Evolutionary conservation across 1,140 invertebrate genomes (phyloP).

Genomic region (Muscidifurax raptorellus): DNA sequence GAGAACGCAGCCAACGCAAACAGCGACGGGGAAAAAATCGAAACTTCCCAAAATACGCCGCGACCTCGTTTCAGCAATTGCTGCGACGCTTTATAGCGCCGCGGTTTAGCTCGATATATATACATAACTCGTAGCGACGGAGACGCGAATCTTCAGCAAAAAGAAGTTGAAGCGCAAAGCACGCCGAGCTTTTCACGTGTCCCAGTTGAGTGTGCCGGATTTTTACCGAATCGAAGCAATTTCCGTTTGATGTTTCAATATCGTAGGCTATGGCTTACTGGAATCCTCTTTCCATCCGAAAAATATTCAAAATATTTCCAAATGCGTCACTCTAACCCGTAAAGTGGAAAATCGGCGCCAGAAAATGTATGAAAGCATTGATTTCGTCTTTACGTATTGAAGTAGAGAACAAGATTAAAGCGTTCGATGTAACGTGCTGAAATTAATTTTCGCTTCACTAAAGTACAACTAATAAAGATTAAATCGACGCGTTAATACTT

Average conservation of each 20-base stretch:
- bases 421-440: too few relatives aligned
- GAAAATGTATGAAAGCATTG: too few relatives aligned
- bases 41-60: neutral
- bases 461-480: too few relatives aligned
- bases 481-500: too few relatives aligned
- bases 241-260: neutral
- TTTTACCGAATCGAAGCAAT: neutral
- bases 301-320: neutral
- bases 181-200: neutral
- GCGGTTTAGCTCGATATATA: neutral
- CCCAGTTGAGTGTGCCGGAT: neutral
- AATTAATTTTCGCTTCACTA: too few relatives aligned
- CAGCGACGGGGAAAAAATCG: neutral
- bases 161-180: neutral
- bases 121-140: neutral
- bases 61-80: constrained; percentile 31
- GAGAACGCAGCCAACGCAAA: too few relatives aligned
- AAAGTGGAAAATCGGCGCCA: too few relatives aligned
- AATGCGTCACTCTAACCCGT: too few relatives aligned
- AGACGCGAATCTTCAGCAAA: neutral
- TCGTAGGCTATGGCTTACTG: neutral
- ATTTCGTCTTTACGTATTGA: too few relatives aligned
- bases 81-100: neutral
- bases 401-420: too few relatives aligned
- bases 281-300: neutral